Percentiles rank a stretch among this genome's conserved stretches.
Conservation (phyloP, 2,113 vertebrate genomes). For the Ellobius talpinus region DNA sequence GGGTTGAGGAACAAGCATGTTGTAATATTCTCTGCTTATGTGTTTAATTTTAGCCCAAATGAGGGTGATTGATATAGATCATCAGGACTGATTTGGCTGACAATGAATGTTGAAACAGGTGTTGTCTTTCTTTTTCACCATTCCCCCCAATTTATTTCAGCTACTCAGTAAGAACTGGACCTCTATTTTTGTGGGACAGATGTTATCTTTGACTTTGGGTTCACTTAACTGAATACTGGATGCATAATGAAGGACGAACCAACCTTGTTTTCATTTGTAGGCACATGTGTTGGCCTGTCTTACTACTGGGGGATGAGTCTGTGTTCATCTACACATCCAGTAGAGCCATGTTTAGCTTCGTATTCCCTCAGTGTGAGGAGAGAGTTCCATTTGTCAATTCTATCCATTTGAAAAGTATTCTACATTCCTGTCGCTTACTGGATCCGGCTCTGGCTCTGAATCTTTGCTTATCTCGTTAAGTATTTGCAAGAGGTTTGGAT, state of each 20-base stretch:
- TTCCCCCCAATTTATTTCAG: background rate
- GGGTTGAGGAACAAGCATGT: background rate
- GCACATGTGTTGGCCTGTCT: background rate
- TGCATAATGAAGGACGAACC: background rate
- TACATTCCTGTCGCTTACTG: background rate
- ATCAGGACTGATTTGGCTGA: background rate
- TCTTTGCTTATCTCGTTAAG: background rate
- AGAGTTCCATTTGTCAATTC: background rate
- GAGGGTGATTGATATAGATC: background rate
- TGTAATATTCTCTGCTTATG: background rate
- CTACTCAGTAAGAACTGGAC: background rate
- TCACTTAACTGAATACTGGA: background rate
- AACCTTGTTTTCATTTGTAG: background rate
- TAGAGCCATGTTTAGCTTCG: background rate
- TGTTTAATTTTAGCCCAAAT: constrained; percentile 37
- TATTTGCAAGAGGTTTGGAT: background rate
- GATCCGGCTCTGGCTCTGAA: background rate
- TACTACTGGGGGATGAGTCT: background rate
- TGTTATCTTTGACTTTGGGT: background rate
- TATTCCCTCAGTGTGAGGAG: background rate
- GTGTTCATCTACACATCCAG: background rate
- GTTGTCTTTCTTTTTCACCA: background rate
- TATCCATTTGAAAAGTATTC: background rate
- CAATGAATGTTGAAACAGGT: background rate
- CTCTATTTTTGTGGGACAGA: background rate